These are phyloP conservation scores for Aplysia californica DNA, from an alignment of 1,140 invertebrate genomes.

Conservation along the genomic window DNA sequence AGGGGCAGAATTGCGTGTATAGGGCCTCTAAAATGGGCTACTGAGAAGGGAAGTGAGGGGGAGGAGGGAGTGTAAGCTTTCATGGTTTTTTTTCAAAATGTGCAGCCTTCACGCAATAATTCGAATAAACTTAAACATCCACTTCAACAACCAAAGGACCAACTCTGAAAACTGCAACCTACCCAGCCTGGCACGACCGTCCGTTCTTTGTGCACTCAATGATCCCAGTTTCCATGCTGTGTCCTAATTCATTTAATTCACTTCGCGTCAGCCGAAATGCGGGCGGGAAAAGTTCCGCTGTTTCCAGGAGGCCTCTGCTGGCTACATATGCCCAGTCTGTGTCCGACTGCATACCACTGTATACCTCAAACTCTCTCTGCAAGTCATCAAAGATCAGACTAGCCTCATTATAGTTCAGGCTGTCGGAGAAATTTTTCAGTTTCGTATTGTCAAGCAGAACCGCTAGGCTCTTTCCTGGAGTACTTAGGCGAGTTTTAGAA, in stretches of 20 bases:
- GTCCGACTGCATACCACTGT: background rate
- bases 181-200: background rate
- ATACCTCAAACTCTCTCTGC: background rate
- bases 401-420: background rate
- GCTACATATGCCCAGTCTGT: background rate
- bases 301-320: background rate
- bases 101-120: no score
- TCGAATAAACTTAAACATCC: no score
- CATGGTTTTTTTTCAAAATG: no score
- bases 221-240: background rate
- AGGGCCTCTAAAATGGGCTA: no score
- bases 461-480: background rate
- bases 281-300: background rate
- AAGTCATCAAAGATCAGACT: background rate
- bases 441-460: background rate
- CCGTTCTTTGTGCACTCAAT: background rate
- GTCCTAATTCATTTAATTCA: background rate
- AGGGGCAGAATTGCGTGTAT: no score
- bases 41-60: no score
- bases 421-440: background rate
- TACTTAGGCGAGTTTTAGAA: no score
- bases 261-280: background rate
- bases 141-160: no score
- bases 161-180: no score
- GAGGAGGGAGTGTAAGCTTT: no score